Evolutionary conservation across 2,888 invertebrate species (phyloP).

Genomic region (Drosophila merina): DNA sequence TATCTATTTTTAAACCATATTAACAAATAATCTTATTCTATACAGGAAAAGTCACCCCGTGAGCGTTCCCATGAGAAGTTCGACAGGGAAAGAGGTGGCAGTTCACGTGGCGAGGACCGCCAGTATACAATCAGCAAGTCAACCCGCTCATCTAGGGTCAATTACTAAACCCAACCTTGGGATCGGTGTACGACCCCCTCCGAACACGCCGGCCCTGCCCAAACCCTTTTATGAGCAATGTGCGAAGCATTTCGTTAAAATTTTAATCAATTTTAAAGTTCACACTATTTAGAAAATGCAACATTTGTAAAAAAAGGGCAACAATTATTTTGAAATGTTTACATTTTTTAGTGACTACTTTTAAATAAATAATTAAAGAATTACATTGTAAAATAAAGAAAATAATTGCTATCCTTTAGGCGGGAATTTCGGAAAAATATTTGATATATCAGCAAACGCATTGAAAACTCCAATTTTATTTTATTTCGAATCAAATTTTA

Average conservation of each 20-base stretch:
- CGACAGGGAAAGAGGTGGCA: constrained; percentile 84
- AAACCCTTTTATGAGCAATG: constrained; percentile 11
- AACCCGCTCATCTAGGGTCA: constrained; percentile 76
- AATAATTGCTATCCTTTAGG: constrained; percentile 1
- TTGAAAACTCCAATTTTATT: neutral
- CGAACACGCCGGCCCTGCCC: neutral
- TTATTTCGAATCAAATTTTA: constrained; percentile 48
- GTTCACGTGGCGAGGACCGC: constrained; percentile 85
- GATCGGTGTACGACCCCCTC: neutral
- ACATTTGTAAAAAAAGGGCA: constrained; percentile 37
- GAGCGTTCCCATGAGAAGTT: constrained; percentile 91
- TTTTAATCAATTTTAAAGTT: constrained; percentile 24
- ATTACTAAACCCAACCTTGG: constrained; percentile 48
- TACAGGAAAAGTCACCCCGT: constrained; percentile 92
- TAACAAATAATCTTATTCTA: neutral
- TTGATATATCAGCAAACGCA: no score
- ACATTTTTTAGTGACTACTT: constrained; percentile 53
- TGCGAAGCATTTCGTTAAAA: constrained; percentile 52
- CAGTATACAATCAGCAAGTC: constrained; percentile 90
- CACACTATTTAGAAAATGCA: constrained; percentile 28
- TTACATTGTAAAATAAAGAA: constrained; percentile 41
- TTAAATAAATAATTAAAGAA: constrained; percentile 42
- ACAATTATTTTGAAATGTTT: constrained; percentile 49
- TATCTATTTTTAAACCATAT: no score
- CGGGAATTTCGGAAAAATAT: constrained; percentile 9